Percentiles rank a stretch among this genome's conserved stretches.
Conservation (phyloP, 2,113 vertebrate species). For the Sceloporus tristichus region DNA sequence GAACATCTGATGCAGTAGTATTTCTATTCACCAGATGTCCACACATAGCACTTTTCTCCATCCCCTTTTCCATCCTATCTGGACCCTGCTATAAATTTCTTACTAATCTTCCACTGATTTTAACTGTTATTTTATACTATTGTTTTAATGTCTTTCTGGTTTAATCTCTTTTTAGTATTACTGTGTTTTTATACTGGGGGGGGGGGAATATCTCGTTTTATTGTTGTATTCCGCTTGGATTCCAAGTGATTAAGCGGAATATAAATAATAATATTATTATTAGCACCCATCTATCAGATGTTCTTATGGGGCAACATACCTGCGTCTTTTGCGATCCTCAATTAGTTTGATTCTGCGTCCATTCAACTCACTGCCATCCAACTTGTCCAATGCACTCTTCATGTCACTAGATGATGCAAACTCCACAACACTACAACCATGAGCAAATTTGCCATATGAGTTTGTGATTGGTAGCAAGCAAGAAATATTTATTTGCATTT, state of each 20-base stretch:
- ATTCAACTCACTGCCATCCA: constrained; percentile 91
- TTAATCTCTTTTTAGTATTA: too few relatives aligned
- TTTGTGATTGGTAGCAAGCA: neutral
- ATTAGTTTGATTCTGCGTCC: constrained; percentile 91
- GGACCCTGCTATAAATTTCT: too few relatives aligned
- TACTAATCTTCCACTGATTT: too few relatives aligned
- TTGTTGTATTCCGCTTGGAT: too few relatives aligned
- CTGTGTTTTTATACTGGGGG: too few relatives aligned
- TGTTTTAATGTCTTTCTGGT: too few relatives aligned
- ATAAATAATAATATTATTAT: neutral
- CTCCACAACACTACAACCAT: constrained; percentile 87
- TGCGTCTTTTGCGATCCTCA: constrained; percentile 89
- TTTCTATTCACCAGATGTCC: neutral
- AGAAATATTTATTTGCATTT: neutral
- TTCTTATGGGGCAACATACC: constrained; percentile 70
- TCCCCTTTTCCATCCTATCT: too few relatives aligned
- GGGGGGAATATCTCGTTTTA: too few relatives aligned
- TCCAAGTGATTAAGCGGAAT: too few relatives aligned
- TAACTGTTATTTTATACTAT: too few relatives aligned
- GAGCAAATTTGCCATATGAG: constrained; percentile 16
- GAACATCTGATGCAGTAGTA: constrained; percentile 1
- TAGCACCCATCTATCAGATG: constrained; percentile 37
- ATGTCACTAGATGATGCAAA: constrained; percentile 92
- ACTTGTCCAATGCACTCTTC: constrained; percentile 92
- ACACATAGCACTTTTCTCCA: neutral